phyloP scores from a whole-genome alignment of 2,797 vertebrate species.

The Coregonus suidteri region DNA sequence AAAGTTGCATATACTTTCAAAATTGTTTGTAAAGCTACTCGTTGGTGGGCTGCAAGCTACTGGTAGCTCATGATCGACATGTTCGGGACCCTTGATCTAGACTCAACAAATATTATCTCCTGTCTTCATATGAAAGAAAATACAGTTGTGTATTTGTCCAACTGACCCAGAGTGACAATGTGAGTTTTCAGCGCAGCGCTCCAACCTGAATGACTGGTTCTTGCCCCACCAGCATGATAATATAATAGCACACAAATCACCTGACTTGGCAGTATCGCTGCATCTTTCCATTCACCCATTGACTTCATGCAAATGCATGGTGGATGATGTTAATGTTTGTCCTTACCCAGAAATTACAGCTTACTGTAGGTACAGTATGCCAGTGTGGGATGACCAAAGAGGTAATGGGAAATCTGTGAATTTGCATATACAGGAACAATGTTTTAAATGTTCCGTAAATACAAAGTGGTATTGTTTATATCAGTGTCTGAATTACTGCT shows the following conservation, averaged over 20 bases:
- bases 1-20: too few species aligned
- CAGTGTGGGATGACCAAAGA: neutral
- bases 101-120: neutral
- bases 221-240: neutral
- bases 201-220: constrained; percentile 30
- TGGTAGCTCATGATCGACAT: too few species aligned
- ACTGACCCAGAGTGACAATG: neutral
- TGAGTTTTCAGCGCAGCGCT: neutral
- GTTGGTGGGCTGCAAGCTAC: too few species aligned
- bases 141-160: neutral
- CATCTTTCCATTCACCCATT: constrained; percentile 42
- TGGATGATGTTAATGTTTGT: constrained; percentile 11
- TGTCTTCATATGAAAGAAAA: neutral
- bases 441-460: neutral
- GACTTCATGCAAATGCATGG: constrained; percentile 28
- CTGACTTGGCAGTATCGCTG: constrained; percentile 17
- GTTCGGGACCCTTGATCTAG: neutral
- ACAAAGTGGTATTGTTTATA: neutral
- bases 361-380: neutral
- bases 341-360: neutral
- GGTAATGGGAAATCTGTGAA: neutral
- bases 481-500: neutral
- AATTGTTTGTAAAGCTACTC: too few species aligned
- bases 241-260: neutral
- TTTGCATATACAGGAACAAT: neutral